Evolutionary conservation across 1,140 invertebrate species (phyloP), one percentile per base, ranked within the genome.

Genomic region (Drosophila guanche): DNA sequence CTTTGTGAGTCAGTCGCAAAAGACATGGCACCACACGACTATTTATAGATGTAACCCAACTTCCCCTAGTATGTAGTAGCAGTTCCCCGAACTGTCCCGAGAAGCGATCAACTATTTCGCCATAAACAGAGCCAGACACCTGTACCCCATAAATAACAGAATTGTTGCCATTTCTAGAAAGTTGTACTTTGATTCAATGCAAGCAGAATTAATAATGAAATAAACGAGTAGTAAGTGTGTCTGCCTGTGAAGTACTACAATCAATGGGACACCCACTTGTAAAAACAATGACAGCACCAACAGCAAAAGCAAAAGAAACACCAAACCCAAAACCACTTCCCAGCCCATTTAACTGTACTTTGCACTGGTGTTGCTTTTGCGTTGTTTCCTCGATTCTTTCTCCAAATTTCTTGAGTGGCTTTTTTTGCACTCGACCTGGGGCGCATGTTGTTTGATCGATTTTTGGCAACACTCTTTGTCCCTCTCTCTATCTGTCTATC

Each of bases 401-500:
- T 27, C 29, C 41, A 37, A 41, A 41, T 59, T 57, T 65, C 52
- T 48, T 29, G 37, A 57, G 42, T 63, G 61, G 1, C 27, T 20
- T 48, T 27, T 27, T 27, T 37, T 37, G 33, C 33, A 37, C 33
- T 37, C 33, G 33, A 12, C 33, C 10, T 12, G 33, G 33, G 10
- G 33, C 8, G 10, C 10, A 58, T 59, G 80, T 66, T 71, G 79
- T 85, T 85, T 77, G 80, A 85, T 85, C 80, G 80, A 85, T 85
- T 86, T 85, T 74, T 53, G 12, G 67, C 47, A 43, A 41, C 45
- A 50, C 43, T 61, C 46, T 48, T 12, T 37, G 33, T 37, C 33
- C 12, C 33, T 37, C 54, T 29, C 25, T 51, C 48, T 22, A 23
- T 10, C 22, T 37, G 10, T 37, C 10, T 37, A 3, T 33, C 29